Evolutionary conservation across 1,140 invertebrate species (phyloP), one percentile per base, ranked within the genome.

Genomic region (Zaprionus inermis): DNA sequence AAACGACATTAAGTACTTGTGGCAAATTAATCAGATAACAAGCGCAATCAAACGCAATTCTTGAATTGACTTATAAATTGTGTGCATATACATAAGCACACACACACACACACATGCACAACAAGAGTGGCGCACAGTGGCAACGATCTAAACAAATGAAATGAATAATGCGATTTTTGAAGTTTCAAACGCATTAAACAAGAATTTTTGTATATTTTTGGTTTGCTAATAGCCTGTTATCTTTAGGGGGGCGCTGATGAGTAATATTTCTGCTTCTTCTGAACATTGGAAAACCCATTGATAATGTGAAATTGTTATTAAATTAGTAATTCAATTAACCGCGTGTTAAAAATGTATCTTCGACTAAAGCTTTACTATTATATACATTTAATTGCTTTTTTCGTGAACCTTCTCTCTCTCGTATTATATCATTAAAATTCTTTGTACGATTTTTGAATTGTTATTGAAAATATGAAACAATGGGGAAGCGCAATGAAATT

Each of bases 21-120:
- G 10, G 44, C 44, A 49, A 49, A 49, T 49, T 20, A 22, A 49
- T 49, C 44, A 20, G 44, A 49, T 49, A 49, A 49, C 44, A 49
- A 49, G 44, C 18, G 1, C 18, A 49, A 49, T 49, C 18, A 49
- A 49, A 49, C 18, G 44, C 18, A 49, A 49, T 49, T 49, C 18
- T 22, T 49, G 18, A 49, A 49, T 49, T 49, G 18, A 49, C 44
- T 49, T 22, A 49, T 49, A 49, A 22, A 49, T 46, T 46, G 44
- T 46, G 44, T 20, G 44, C 44, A 46, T 46, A 46, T 46, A 41
- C 7, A 41, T n/a, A 41, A 7, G 36, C 12, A 41, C 14, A 41
- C 14, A n/a, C 14, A 16, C 6, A 46, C 9, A 9, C 7, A 46
- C 44, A 14, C 1, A 10, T n/a, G 14, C 11, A 3, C 36, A 38